Evolutionary conservation across 1,140 invertebrate species (phyloP).

Genomic region (Dendroctonus valens): DNA sequence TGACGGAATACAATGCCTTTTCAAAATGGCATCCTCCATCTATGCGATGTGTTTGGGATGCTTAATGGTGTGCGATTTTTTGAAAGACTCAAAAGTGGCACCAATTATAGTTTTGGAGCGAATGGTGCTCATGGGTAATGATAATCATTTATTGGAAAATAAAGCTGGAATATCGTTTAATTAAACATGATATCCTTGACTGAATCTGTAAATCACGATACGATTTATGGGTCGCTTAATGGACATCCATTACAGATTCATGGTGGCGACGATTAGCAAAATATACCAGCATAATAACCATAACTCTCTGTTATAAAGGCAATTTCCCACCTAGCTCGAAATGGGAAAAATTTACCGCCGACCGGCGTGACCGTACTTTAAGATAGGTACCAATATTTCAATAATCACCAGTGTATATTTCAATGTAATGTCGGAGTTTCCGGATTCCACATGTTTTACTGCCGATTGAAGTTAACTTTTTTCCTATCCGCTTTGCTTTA

Average conservation of each 20-base stretch:
- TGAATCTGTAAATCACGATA: too few species aligned
- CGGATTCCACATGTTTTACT: conserved; percentile 28
- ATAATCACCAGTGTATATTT: conserved; percentile 28
- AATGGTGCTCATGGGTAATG: too few species aligned
- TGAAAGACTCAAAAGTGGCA: too few species aligned
- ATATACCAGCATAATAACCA: conserved; percentile 24
- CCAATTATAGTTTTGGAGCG: too few species aligned
- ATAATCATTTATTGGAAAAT: background rate
- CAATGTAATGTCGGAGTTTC: conserved; percentile 23
- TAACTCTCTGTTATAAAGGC: conserved; percentile 14
- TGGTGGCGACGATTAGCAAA: conserved; percentile 13
- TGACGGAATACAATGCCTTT: conserved; percentile 15
- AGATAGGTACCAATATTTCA: conserved; percentile 28
- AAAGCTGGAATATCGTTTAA: too few species aligned
- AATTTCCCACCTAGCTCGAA: conserved; percentile 20
- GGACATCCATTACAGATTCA: conserved; percentile 10
- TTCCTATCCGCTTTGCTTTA: background rate
- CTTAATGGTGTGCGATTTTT: too few species aligned
- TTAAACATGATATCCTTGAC: too few species aligned
- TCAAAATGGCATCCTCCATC: conserved; percentile 28
- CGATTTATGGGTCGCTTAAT: conserved; percentile 2
- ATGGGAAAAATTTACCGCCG: conserved; percentile 15
- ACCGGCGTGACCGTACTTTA: conserved; percentile 22
- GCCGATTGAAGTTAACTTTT: conserved; percentile 22
- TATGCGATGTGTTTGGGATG: too few species aligned